Base-by-base conservation (phyloP, 2,888 invertebrate species). In the Drosophila cracens region DNA sequence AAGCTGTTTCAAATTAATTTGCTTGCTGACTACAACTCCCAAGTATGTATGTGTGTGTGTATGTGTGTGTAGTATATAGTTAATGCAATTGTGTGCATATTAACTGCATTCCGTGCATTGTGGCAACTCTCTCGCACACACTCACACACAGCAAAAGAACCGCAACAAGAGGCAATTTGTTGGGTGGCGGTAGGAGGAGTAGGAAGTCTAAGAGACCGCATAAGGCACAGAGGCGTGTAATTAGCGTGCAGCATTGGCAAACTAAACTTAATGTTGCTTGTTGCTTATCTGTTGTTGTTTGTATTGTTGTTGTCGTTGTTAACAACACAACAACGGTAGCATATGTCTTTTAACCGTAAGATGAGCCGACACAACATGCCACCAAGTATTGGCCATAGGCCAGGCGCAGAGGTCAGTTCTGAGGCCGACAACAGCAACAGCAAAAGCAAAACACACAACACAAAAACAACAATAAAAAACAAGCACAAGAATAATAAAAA, bases 161-260 rank as follows among this genome's bases (percentile, higher is more conserved):
- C 82, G 84, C 89, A 89, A 79, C 31, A 59, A 74, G 53, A 71
- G 46, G 43, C 21, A 60, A 31, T 33, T 25, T 21, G 46, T 46
- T 46, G 46, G 16, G 36, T 18, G 36, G 16, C 6, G 36, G 36
- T 36, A 46, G 46, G 16, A 11, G 16, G 40, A 8, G 33, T 11
- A 58, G 43, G 46, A 46, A 59, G 70, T 61, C 65, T 40, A 59
- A 54, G 68, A 87, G 72, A 81, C 81, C 89, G 87, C 89, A 87
- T 89, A 89, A 87, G 70, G 78, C 85, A 86, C 76, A 89, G 80
- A 89, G 90, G 86, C 85, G 85, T 86, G 70, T 89, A 86, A 86
- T 86, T 86, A 86, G 90, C 85, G 88, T 89, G 85, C 83, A 85
- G 78, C 87, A 80, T 87, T 88, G 88, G 83, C 87, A 74, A 83